A percentile compares a stretch with the other conserved stretches of the same genome.
Evolutionary conservation across 2,797 vertebrate genomes (phyloP).

Genomic region (Stomatorhinus walkeri): DNA sequence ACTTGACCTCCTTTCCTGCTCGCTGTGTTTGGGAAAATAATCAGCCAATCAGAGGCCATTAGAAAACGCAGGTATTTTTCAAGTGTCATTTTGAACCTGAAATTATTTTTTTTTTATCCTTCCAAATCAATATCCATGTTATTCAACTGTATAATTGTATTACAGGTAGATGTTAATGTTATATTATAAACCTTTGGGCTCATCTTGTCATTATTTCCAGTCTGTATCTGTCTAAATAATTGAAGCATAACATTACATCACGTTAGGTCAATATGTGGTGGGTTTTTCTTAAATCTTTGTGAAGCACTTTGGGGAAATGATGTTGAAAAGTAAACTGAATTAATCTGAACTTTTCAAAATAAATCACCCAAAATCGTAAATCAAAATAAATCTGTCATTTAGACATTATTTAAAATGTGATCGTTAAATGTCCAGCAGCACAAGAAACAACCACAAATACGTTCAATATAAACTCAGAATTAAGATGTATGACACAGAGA

Average conservation of each 20-base stretch:
- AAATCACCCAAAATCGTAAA: background rate
- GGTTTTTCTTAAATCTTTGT: background rate
- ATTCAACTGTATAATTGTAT: background rate
- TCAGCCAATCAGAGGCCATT: background rate
- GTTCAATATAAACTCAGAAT: background rate
- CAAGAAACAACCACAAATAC: background rate
- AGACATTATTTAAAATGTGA: background rate
- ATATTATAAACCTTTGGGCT: background rate
- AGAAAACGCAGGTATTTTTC: background rate
- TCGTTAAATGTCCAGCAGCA: background rate
- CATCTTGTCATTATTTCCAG: background rate
- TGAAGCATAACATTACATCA: background rate
- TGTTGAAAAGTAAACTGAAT: background rate
- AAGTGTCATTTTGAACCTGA: background rate
- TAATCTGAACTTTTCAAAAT: background rate
- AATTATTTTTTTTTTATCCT: background rate
- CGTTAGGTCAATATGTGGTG: background rate
- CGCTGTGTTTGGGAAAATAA: background rate
- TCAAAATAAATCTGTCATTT: background rate
- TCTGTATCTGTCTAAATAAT: background rate
- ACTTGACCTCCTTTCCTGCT: background rate
- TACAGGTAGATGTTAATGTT: background rate
- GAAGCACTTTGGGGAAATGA: background rate
- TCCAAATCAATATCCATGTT: background rate
- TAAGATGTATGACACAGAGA: background rate